Evolutionary conservation across 2,113 vertebrate genomes (phyloP), one percentile per base, ranked within the genome.

Genomic region (Tenrec ecaudatus): DNA sequence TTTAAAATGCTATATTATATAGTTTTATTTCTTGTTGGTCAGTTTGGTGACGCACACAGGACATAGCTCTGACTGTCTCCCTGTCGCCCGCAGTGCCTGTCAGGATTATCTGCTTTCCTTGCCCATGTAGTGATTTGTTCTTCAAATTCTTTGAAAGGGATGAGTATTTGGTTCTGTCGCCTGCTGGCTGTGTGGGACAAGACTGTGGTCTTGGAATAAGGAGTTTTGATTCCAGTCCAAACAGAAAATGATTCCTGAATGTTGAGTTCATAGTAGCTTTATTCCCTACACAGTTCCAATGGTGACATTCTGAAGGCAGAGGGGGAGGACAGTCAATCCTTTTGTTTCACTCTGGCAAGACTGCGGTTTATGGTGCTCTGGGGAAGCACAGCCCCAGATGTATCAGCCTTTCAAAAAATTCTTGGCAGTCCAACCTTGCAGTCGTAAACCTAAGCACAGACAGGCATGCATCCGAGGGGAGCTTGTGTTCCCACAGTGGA

Each of bases 281-380:
- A 78, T 79, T 85, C 85, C 53, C 64, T 1, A 29, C 20, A 71
- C 22, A 71, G 82, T 95, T 95, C 58, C 86, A 89, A 95, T 86
- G 83, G 88, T 90, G 88, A 86, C 92, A 83, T 90, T 83, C 92
- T 88, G 75, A 89, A 92, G 79, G 58, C 92, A 92, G 92, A 91
- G 66, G 80, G 79, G 33, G 57, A 53, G 86, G 69, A 94, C 88
- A 94, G 93, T 90, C 83, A 53, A 76, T 78, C 20, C 86, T 94
- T 91, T 93, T 91, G 95, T 92, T 95, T 94, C 83, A 62, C 93
- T 90, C 88, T 95, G 93, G 94, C 89, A 92, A 87, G 94, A 57
- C 81, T 69, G 20, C 0, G 1, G 89, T 82, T 96, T 94, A 93
- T 64, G 82, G 78, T 82, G 62, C 94, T 89, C 66, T 78, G 57